A percentile compares a stretch with the other conserved stretches of the same genome.
Conservation (phyloP, 1,140 invertebrate genomes). For the Tetramorium alpestre region DNA sequence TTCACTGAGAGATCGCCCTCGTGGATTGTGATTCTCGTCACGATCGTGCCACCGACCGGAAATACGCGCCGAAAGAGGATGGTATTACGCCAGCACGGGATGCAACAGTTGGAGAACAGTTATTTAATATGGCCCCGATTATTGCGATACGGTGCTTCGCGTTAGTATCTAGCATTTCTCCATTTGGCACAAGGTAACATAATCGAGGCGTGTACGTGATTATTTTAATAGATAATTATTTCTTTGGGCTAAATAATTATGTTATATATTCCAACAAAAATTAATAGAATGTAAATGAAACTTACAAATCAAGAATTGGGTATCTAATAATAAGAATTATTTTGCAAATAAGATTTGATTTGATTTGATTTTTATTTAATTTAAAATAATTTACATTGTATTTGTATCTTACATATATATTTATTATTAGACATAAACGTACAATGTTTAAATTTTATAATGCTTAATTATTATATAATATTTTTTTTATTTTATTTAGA, state of each 20-base stretch:
- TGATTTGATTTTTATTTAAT: background rate
- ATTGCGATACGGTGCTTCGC: constrained; percentile 12
- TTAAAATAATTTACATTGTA: background rate
- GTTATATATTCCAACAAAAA: background rate
- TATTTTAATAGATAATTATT: constrained; percentile 10
- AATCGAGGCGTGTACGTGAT: background rate
- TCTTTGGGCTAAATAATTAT: background rate
- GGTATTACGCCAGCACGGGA: background rate
- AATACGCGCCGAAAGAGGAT: constrained; percentile 30
- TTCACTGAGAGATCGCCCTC: constrained; percentile 50
- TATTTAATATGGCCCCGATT: constrained; percentile 48
- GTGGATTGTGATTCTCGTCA: constrained; percentile 39
- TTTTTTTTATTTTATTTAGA: background rate
- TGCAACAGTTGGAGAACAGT: constrained; percentile 45
- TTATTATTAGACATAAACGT: background rate
- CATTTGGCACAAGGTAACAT: constrained; percentile 2
- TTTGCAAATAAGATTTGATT: background rate
- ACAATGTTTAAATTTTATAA: background rate
- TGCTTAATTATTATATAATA: background rate
- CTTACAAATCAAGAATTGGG: background rate
- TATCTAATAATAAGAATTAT: too few species aligned
- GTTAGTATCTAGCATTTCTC: constrained; percentile 35
- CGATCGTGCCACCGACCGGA: constrained; percentile 32
- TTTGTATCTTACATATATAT: background rate
- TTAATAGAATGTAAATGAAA: background rate